These are phyloP conservation scores for Drosophila koepferae DNA, from an alignment of 2,888 invertebrate genomes.

Conservation along the genomic window DNA sequence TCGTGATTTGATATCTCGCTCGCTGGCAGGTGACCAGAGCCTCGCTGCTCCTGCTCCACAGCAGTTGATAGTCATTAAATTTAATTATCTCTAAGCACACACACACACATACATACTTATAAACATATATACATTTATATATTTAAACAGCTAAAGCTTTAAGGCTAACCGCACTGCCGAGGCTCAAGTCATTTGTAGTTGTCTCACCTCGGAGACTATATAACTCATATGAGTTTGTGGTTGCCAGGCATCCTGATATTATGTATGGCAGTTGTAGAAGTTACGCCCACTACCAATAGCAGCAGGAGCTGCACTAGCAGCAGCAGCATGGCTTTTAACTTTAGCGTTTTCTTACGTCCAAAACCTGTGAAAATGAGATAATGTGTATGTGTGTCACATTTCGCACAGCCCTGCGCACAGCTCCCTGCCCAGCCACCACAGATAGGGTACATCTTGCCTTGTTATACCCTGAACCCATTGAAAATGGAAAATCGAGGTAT, in stretches of 20 bases:
- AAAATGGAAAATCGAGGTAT: not conserved
- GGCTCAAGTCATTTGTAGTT: conserved; percentile 61
- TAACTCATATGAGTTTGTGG: conserved; percentile 39
- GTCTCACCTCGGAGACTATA: conserved; percentile 34
- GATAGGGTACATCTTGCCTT: conserved; percentile 1
- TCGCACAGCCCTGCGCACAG: conserved; percentile 13
- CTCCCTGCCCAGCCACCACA: not conserved
- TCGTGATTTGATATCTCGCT: conserved; percentile 63
- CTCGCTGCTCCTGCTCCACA: not conserved
- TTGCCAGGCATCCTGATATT: conserved; percentile 25
- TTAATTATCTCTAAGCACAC: conserved; percentile 56
- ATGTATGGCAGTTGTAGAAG: conserved; percentile 44
- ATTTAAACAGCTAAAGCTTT: conserved; percentile 13
- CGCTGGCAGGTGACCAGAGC: conserved; percentile 12
- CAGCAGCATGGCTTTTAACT: conserved; percentile 70
- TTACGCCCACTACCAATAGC: conserved; percentile 22
- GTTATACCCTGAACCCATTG: not conserved
- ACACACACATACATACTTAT: not conserved
- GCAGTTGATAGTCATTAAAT: conserved; percentile 51
- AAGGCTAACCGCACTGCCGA: conserved; percentile 27
- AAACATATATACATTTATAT: not conserved
- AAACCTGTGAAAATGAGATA: conserved; percentile 79
- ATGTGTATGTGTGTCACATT: conserved; percentile 78
- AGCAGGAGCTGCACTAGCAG: not conserved
- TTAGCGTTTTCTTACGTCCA: conserved; percentile 65